phyloP scores from a whole-genome alignment of 2,888 invertebrate species.

The Therioaphis trifolii region DNA sequence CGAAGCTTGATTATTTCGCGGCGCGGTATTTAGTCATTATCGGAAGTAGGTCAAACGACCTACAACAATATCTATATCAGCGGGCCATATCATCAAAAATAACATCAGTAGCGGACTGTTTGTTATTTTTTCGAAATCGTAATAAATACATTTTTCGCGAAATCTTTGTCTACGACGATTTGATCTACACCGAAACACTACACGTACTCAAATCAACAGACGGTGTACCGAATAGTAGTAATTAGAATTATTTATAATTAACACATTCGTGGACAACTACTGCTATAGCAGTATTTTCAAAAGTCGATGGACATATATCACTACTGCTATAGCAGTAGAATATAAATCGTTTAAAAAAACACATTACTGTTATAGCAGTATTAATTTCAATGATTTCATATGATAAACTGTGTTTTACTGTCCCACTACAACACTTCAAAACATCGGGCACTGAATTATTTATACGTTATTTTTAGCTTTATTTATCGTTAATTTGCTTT shows the following conservation, averaged over 20 bases:
- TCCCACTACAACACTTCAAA: constrained; percentile 10
- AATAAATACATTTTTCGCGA: no score
- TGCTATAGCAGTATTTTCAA: constrained; percentile 14
- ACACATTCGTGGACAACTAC: constrained; percentile 19
- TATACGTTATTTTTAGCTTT: constrained; percentile 13
- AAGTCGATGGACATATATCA: constrained; percentile 5
- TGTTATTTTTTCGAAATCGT: no score
- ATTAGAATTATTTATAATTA: background rate
- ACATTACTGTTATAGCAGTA: constrained; percentile 25
- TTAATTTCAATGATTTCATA: constrained; percentile 25
- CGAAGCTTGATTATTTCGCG: no score
- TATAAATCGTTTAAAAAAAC: constrained; percentile 6
- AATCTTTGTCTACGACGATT: no score
- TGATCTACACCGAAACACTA: no score
- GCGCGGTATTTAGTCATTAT: no score
- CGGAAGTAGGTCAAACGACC: no score
- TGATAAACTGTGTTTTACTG: constrained; percentile 17
- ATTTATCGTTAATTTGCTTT: background rate
- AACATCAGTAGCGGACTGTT: no score
- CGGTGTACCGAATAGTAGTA: no score
- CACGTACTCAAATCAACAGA: no score
- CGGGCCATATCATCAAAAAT: no score
- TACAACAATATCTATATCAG: no score
- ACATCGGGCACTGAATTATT: constrained; percentile 16
- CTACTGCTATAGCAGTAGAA: constrained; percentile 8